Evolutionary conservation across 2,888 invertebrate species (phyloP), one percentile per base, ranked within the genome.

Genomic region (Argyresthia albistria): DNA sequence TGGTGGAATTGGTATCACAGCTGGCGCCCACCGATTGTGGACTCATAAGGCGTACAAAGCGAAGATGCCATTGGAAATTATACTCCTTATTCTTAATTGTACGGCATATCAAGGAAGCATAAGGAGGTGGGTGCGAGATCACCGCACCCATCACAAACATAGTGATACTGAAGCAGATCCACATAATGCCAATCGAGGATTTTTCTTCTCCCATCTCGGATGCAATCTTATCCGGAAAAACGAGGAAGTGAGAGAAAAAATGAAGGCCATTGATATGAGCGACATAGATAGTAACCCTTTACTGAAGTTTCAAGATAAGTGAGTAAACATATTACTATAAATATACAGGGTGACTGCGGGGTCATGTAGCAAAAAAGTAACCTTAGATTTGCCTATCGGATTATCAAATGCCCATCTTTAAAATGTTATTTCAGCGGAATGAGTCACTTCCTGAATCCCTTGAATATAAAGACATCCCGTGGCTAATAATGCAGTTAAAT

Each of bases 151-250:
- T n/a, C 39, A 39, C 39, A 39, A 39, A 8, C n/a, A 39, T 8
- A 39, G 39, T n/a, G 39, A 39, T n/a, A 39, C 39, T n/a, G 39
- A 39, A 9, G 39, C 39, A 3, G 39, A 39, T n/a, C 39, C 39
- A 4, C 9, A 11, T n/a, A 39, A 39, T n/a, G 39, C 39, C n/a
- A 9, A 39, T n/a, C 39, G 39, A 9, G 39, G 39, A 9, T 39
- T 39, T 8, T 39, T 39, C 39, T 39, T 11, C 8, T 9, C 39
- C 10, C 39, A 39, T n/a, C 87, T 95, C 51, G 95, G 95, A n/a
- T 96, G 95, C 95, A 76, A 95, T 43, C 67, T 95, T 51, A 90
- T 90, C 58, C 89, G 89, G 54, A 95, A 95, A 73, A 95, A 95
- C 64, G 91, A 92, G 0, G 91, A 93, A 55, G 93, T 95, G 11